Percentiles rank a stretch among this genome's conserved stretches.
Evolutionary conservation across 2,113 vertebrate genomes (phyloP).

Genomic region (Prochilodus magdalenae): DNA sequence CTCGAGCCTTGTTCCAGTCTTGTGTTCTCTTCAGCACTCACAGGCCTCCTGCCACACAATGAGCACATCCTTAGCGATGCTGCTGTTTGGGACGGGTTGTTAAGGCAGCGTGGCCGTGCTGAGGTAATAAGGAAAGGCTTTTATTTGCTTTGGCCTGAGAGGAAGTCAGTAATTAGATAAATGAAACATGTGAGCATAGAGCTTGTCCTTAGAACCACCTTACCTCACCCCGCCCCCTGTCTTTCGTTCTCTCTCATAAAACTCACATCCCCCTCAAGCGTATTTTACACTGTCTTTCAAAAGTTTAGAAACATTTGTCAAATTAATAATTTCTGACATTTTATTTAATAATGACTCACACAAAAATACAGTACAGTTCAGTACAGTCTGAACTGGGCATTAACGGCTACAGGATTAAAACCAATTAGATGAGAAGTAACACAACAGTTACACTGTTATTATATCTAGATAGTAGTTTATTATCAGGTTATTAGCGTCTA

Average conservation of each 20-base stretch:
- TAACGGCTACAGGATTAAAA: no score
- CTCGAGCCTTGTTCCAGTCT: background rate
- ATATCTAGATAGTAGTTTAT: no score
- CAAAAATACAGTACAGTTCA: no score
- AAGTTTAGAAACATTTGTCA: background rate
- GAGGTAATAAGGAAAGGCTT: constrained; percentile 72
- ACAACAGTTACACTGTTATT: no score
- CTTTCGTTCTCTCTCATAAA: constrained; percentile 54
- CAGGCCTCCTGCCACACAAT: constrained; percentile 69
- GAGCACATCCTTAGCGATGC: constrained; percentile 79
- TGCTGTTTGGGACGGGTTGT: constrained; percentile 78
- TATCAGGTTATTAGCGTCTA: no score
- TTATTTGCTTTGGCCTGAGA: constrained; percentile 77
- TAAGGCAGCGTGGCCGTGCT: constrained; percentile 72
- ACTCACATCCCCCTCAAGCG: background rate
- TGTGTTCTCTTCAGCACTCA: constrained; percentile 39
- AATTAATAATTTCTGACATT: background rate
- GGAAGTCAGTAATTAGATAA: constrained; percentile 74
- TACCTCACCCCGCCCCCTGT: constrained; percentile 56
- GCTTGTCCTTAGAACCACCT: constrained; percentile 59
- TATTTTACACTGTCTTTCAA: background rate
- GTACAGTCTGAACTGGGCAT: no score
- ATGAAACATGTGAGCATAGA: constrained; percentile 62
- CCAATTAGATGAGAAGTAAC: no score
- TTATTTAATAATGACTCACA: no score